These are phyloP conservation scores for Drosophila borborema DNA, from an alignment of 2,888 invertebrate genomes.

Conservation along the genomic window DNA sequence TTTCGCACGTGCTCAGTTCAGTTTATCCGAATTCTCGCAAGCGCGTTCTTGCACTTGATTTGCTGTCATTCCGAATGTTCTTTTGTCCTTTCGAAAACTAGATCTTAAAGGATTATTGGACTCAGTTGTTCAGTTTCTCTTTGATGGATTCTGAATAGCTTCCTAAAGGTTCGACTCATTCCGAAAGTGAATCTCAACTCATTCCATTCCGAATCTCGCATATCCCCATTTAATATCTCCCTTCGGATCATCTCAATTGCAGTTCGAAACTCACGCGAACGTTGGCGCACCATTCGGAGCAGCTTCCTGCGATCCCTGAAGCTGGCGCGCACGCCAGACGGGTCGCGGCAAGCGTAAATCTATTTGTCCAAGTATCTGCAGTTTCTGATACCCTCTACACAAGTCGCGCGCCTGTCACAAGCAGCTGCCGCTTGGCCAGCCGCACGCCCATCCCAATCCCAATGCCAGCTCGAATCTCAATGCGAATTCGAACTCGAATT, in stretches of 20 bases:
- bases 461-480: conserved; percentile 9
- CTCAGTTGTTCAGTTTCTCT: neutral
- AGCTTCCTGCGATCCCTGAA: conserved; percentile 81
- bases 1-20: no score
- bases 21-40: no score
- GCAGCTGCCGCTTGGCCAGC: conserved; percentile 29
- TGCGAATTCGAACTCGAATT: neutral
- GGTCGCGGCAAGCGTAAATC: conserved; percentile 82
- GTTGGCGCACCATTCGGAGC: conserved; percentile 83
- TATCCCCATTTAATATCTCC: neutral
- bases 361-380: conserved; percentile 82
- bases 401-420: conserved; percentile 75
- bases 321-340: conserved; percentile 78
- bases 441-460: neutral
- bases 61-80: neutral
- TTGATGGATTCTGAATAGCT: neutral
- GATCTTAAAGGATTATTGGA: no score
- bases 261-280: conserved; percentile 83
- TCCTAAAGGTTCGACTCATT: neutral
- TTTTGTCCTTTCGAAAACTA: no score
- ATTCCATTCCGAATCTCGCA: neutral
- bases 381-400: conserved; percentile 81
- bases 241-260: conserved; percentile 27
- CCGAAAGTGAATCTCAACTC: neutral
- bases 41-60: no score